A percentile compares a stretch with the other conserved stretches of the same genome.
phyloP scores from a whole-genome alignment of 2,797 vertebrate species.

The Lacerta agilis region DNA sequence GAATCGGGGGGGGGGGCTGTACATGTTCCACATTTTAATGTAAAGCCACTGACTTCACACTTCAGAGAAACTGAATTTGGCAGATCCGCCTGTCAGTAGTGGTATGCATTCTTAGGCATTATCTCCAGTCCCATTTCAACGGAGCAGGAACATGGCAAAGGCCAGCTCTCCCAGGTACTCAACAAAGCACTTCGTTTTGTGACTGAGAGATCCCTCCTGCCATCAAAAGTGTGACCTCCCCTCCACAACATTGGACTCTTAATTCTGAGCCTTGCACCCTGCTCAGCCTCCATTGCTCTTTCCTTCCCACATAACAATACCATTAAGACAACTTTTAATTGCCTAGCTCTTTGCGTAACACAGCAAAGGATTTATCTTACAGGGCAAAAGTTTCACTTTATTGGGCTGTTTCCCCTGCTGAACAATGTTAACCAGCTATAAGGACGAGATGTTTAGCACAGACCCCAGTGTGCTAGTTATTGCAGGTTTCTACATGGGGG shows the following conservation, averaged over 20 bases:
- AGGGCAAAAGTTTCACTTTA: too few relatives aligned
- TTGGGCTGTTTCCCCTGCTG: too few relatives aligned
- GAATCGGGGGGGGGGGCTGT: too few relatives aligned
- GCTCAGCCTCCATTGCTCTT: background rate
- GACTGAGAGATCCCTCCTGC: conserved; percentile 86
- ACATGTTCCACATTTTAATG: too few relatives aligned
- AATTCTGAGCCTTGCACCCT: background rate
- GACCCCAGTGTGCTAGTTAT: too few relatives aligned
- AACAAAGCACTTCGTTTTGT: conserved; percentile 82
- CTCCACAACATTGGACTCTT: background rate
- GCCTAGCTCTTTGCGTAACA: background rate
- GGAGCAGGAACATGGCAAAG: conserved; percentile 77
- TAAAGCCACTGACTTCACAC: too few relatives aligned
- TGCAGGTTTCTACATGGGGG: too few relatives aligned
- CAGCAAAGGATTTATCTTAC: background rate
- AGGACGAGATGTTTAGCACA: too few relatives aligned
- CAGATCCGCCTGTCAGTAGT: too few relatives aligned
- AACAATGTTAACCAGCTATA: too few relatives aligned
- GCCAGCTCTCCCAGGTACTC: conserved; percentile 83
- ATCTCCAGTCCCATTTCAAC: conserved; percentile 75
- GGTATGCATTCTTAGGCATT: too few relatives aligned
- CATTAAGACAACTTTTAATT: background rate
- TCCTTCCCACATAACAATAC: background rate
- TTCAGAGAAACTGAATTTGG: too few relatives aligned
- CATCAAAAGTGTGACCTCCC: conserved; percentile 62